Evolutionary conservation across 2,797 vertebrate species (phyloP), one percentile per base, ranked within the genome.

Genomic region (Poeciliopsis gracilis): DNA sequence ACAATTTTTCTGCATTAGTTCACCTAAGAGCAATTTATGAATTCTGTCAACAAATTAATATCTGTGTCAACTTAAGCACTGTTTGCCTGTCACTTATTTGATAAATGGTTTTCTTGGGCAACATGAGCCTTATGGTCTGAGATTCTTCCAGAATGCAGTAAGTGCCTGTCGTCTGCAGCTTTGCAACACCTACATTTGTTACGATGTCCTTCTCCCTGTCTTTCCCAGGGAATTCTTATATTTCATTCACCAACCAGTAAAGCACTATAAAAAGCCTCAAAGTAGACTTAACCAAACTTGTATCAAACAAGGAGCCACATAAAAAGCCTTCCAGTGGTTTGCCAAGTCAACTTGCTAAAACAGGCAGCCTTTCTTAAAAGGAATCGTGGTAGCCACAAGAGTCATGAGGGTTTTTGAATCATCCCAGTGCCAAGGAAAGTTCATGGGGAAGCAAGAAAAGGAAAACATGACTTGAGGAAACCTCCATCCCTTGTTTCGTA

Each of bases 301-400:
- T 85, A 88, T 88, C 81, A 88, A 90, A 86, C 83, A 86, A 72
- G 75, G 73, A 87, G 79, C 87, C 88, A 87, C 89, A 89, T 88
- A 87, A 87, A 87, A 90, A 82, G 83, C 67, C 78, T 83, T 88
- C 73, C 70, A 83, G 90, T 79, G 87, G 87, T 87, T 90, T 87
- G 82, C 86, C 85, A 87, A 89, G 83, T 87, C 75, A 84, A 88
- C 85, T 84, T 85, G 72, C 87, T 87, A 87, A 90, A 90, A 88
- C 85, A 90, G 89, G 84, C 84, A 73, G 80, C 55, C 51, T 85
- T 89, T 89, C 81, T 79, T 82, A 88, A n/a, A 30, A 79, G 81
- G 86, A 84, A 84, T 92, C 78, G 72, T 88, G 80, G 76, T 75
- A 78, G 67, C 89, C 87, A 85, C 85, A 90, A 88, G 70, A 84